Percentiles rank a stretch among this genome's conserved stretches.
Evolutionary conservation across 2,888 invertebrate species (phyloP).

Genomic region (Spisula subtruncata): DNA sequence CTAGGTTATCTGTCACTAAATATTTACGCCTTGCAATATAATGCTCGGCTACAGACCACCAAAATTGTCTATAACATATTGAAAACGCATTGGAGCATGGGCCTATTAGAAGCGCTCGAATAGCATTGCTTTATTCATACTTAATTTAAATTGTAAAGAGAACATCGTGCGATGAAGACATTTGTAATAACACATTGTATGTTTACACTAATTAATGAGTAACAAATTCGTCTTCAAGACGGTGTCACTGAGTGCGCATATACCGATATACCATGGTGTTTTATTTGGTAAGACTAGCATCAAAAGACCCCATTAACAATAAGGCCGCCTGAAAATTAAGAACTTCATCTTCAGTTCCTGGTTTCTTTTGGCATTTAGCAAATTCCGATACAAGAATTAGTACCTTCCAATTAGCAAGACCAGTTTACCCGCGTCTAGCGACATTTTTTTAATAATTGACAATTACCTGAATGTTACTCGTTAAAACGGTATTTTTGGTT

Average conservation of each 20-base stretch:
- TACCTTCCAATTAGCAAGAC: too few relatives aligned
- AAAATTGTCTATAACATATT: conserved; percentile 27
- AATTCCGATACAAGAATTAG: too few relatives aligned
- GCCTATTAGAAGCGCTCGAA: conserved; percentile 33
- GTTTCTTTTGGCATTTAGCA: too few relatives aligned
- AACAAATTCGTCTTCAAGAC: background rate
- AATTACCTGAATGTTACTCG: too few relatives aligned
- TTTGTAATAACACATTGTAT: conserved; percentile 6
- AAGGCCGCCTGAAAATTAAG: too few relatives aligned
- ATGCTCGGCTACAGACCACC: conserved; percentile 42
- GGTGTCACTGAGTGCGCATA: background rate
- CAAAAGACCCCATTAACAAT: too few relatives aligned
- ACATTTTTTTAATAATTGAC: too few relatives aligned
- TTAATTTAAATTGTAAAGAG: background rate
- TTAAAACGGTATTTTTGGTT: too few relatives aligned
- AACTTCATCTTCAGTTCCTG: too few relatives aligned
- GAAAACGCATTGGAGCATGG: conserved; percentile 14
- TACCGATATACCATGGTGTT: background rate
- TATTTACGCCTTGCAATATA: background rate
- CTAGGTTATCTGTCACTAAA: conserved; percentile 17
- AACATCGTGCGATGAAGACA: background rate
- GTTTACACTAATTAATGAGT: background rate
- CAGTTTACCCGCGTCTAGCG: too few relatives aligned
- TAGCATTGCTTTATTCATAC: conserved; percentile 11
- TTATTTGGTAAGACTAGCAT: background rate